phyloP scores from a whole-genome alignment of 2,113 vertebrate species.

The Prunella himalayana region DNA sequence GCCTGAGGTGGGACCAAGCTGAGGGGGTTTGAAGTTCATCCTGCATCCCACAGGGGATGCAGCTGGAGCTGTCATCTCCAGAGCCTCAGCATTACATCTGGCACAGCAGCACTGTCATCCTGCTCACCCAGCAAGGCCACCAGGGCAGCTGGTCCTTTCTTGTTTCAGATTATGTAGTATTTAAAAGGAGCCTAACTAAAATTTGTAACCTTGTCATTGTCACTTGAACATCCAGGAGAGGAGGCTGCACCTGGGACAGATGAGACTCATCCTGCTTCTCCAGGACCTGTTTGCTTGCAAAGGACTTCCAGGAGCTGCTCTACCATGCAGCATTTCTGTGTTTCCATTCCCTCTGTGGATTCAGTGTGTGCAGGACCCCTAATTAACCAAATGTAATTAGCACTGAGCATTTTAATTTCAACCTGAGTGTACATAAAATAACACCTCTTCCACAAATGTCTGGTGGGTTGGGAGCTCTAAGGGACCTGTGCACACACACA shows the following conservation, averaged over 20 bases:
- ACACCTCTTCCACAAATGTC: background rate
- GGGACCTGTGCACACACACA: background rate
- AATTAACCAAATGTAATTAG: constrained; percentile 21
- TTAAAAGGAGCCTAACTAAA: background rate
- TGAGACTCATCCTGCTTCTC: background rate
- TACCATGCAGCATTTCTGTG: background rate
- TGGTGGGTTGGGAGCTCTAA: background rate
- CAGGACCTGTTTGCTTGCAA: background rate
- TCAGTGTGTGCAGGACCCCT: background rate
- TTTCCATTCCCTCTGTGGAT: background rate
- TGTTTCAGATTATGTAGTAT: background rate
- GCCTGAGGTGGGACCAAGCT: background rate
- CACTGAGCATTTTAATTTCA: background rate
- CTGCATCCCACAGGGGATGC: background rate
- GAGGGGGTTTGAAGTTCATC: background rate
- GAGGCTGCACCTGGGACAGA: background rate
- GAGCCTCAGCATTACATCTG: background rate
- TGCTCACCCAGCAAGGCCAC: background rate
- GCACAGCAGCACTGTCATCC: background rate
- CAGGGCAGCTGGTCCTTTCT: background rate
- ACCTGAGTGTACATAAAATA: background rate
- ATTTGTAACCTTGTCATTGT: background rate
- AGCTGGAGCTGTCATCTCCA: background rate
- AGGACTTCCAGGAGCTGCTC: background rate
- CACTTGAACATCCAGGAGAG: background rate